phyloP scores from a whole-genome alignment of 2,888 invertebrate species.

The Torymus aiolomorphi region DNA sequence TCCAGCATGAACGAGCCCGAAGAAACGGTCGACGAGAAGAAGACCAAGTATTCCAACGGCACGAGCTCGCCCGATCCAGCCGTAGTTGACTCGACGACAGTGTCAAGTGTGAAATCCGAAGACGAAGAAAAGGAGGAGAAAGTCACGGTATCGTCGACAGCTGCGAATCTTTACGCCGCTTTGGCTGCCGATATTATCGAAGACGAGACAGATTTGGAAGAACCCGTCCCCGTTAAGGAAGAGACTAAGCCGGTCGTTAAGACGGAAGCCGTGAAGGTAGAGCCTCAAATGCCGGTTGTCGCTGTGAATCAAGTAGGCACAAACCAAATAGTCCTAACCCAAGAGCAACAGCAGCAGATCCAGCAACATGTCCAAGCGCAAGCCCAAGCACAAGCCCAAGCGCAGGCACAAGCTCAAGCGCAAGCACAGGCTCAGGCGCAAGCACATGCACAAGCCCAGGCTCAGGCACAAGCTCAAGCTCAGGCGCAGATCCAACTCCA shows the following conservation, averaged over 20 bases:
- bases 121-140: slow-evolving; percentile 77
- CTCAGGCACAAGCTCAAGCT: slow-evolving; percentile 51
- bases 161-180: slow-evolving; percentile 90
- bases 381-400: slow-evolving; percentile 55
- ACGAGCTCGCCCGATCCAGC: slow-evolving; percentile 72
- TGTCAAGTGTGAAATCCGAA: slow-evolving; percentile 76
- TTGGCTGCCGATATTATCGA: slow-evolving; percentile 90
- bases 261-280: slow-evolving; percentile 62
- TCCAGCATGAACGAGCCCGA: slow-evolving; percentile 67
- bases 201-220: slow-evolving; percentile 82
- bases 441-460: slow-evolving; percentile 55
- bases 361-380: slow-evolving; percentile 51
- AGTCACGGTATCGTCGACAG: slow-evolving; percentile 86
- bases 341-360: slow-evolving; percentile 42
- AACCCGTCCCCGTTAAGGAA: slow-evolving; percentile 66
- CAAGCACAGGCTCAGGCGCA: slow-evolving; percentile 50
- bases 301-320: slow-evolving; percentile 31
- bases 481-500: slow-evolving; percentile 40
- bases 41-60: slow-evolving; percentile 73
- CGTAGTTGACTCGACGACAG: slow-evolving; percentile 70
- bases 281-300: slow-evolving; percentile 52
- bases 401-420: slow-evolving; percentile 45
- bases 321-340: slow-evolving; percentile 39
- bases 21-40: slow-evolving; percentile 72
- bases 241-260: slow-evolving; percentile 62